Percentiles rank a stretch among this genome's conserved stretches.
Evolutionary conservation across 2,113 vertebrate genomes (phyloP).

Genomic region (Fregata magnificens): DNA sequence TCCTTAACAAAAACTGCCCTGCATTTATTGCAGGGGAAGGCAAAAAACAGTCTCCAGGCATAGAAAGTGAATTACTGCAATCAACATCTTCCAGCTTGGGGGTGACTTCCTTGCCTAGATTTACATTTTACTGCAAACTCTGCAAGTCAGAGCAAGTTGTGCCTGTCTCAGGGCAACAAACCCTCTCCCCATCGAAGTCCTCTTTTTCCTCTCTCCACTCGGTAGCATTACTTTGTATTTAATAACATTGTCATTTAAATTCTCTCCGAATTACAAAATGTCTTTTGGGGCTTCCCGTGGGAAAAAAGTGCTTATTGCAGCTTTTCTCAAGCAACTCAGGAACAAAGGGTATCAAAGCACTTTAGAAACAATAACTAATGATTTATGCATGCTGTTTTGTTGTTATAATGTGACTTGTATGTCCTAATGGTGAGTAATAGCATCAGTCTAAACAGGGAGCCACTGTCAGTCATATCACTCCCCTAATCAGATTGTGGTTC

Average conservation of each 20-base stretch:
- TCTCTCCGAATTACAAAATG: accelerated
- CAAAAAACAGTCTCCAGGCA: neutral
- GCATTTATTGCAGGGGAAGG: neutral
- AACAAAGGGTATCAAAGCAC: neutral
- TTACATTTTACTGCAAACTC: neutral
- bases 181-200: neutral
- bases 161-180: neutral
- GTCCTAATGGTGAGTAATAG: neutral
- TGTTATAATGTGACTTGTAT: neutral
- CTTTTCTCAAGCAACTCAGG: neutral
- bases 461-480: neutral
- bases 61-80: neutral
- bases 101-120: neutral
- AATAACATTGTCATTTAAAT: neutral
- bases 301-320: neutral
- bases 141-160: neutral
- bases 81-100: neutral
- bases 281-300: neutral
- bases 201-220: neutral
- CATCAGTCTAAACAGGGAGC: neutral
- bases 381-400: neutral
- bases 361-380: neutral
- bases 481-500: neutral
- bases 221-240: neutral
- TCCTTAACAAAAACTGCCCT: neutral